These are phyloP conservation scores for Serinus canaria DNA, from an alignment of 2,113 vertebrate species.

Conservation along the genomic window DNA sequence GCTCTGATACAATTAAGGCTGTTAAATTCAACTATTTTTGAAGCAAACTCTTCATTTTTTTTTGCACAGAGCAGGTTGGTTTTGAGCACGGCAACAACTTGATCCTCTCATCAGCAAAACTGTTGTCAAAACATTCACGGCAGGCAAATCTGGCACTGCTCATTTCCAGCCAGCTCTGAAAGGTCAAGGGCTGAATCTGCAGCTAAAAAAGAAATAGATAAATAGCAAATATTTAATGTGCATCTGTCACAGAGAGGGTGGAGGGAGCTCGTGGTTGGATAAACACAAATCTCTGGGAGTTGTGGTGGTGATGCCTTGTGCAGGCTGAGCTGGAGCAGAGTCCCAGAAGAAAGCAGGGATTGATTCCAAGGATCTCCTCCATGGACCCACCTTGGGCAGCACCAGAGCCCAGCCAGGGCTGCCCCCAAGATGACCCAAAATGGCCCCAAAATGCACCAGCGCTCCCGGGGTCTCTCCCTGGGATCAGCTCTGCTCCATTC, in stretches of 20 bases:
- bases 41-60: not conserved
- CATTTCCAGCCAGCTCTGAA: not conserved
- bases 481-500: too few species aligned
- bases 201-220: not conserved
- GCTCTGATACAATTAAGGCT: not conserved
- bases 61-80: not conserved
- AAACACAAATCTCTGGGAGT: not conserved
- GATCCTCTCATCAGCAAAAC: not conserved
- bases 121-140: not conserved
- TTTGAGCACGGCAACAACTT: not conserved
- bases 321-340: not conserved
- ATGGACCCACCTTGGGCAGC: too few species aligned
- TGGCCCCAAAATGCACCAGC: too few species aligned
- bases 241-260: fast-evolving
- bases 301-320: not conserved
- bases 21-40: not conserved
- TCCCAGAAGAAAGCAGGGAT: not conserved
- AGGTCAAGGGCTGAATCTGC: not conserved
- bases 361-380: too few species aligned
- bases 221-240: not conserved
- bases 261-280: not conserved
- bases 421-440: too few species aligned
- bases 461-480: too few species aligned
- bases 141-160: not conserved
- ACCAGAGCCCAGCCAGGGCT: too few species aligned